These are phyloP conservation scores for Eristalis pertinax DNA, from an alignment of 2,888 invertebrate species.

Conservation along the genomic window DNA sequence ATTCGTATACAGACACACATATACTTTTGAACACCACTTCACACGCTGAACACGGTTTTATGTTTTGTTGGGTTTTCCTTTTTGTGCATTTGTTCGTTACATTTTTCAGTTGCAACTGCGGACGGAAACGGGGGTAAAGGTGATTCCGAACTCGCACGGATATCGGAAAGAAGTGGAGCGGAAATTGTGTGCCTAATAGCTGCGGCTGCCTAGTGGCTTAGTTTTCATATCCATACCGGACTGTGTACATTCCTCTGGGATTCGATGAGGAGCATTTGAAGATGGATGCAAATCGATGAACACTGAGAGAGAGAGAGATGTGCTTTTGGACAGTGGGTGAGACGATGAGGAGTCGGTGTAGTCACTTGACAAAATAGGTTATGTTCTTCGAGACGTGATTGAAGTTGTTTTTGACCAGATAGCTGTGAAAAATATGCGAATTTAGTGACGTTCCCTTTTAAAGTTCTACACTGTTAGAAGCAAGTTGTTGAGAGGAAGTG, in stretches of 20 bases:
- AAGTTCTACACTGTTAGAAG: too few relatives aligned
- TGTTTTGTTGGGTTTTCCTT: constrained; percentile 10
- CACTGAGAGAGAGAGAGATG: neutral
- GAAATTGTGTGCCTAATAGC: constrained; percentile 6
- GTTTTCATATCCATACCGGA: neutral
- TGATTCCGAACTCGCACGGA: neutral
- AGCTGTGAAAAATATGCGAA: too few relatives aligned
- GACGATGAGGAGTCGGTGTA: neutral
- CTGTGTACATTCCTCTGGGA: neutral
- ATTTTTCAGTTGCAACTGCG: constrained; percentile 20
- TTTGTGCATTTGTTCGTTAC: constrained; percentile 14
- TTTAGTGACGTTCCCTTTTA: too few relatives aligned
- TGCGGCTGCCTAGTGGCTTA: neutral
- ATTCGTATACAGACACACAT: neutral
- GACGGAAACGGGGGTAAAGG: neutral
- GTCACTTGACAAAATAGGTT: neutral
- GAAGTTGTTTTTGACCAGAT: neutral
- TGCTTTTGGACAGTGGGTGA: neutral
- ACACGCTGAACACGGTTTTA: neutral
- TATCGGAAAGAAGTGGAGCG: constrained; percentile 6
- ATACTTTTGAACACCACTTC: neutral
- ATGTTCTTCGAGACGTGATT: neutral
- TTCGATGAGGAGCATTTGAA: neutral
- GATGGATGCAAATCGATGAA: neutral
- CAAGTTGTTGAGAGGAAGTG: too few relatives aligned